Evolutionary conservation across 37 sponge, comb jelly and placozoan genomes (phyloP).

Genomic region (Oopsacas minuta): DNA sequence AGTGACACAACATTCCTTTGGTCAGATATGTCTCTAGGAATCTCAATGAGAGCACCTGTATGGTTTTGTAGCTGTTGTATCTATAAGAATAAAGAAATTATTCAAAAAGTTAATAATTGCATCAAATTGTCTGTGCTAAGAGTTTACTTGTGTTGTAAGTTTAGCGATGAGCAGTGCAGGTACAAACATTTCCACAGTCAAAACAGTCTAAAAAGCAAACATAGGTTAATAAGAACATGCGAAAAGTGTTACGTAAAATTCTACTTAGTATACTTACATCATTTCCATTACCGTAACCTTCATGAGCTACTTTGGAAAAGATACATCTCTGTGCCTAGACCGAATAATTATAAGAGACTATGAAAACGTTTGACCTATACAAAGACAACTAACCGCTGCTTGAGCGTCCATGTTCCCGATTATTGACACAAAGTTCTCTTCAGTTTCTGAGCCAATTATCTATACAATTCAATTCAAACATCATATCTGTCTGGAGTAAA

Average conservation of each 20-base stretch:
- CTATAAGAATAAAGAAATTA: background rate
- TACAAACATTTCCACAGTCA: constrained; percentile 6
- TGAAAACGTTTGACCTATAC: background rate
- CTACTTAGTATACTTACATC: too few species aligned
- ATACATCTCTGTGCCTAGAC: background rate
- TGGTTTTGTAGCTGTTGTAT: constrained; percentile 8
- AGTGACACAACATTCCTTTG: background rate
- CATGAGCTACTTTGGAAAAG: background rate
- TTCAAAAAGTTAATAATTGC: background rate
- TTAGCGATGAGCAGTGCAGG: background rate
- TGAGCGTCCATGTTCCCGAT: background rate
- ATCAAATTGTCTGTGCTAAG: background rate
- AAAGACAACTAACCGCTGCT: background rate
- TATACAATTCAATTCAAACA: background rate
- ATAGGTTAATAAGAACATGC: background rate
- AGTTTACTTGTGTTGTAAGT: constrained; percentile 4
- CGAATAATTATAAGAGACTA: background rate
- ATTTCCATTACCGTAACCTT: constrained; percentile 3
- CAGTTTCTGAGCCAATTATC: background rate
- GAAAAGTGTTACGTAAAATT: too few species aligned
- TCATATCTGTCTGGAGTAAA: background rate
- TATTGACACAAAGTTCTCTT: background rate
- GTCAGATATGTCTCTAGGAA: background rate
- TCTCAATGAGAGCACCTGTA: background rate
- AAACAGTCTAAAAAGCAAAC: background rate